Conservation (phyloP, 2,113 vertebrate species). For the Psittacara wagleri region DNA sequence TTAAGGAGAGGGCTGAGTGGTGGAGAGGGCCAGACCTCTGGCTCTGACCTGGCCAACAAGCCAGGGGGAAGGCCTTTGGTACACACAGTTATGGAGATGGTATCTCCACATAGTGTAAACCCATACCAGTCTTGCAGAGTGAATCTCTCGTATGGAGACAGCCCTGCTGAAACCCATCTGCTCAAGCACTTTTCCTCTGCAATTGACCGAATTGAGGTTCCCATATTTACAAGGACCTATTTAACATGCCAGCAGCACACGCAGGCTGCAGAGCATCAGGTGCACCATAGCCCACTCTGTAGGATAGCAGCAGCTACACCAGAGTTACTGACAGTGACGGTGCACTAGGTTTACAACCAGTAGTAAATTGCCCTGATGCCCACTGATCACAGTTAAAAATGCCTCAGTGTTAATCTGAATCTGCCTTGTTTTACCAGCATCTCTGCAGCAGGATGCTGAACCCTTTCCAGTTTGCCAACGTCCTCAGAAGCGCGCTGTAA, state of each 20-base stretch:
- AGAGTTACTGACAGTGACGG: rapidly evolving
- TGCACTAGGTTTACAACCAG: rapidly evolving
- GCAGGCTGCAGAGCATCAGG: not conserved
- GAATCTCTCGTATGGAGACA: not conserved
- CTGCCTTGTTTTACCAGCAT: not conserved
- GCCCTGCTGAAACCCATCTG: not conserved
- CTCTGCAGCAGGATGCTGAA: not conserved
- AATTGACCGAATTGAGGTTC: not conserved
- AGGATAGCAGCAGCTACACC: not conserved
- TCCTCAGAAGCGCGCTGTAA: not conserved
- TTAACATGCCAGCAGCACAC: not conserved
- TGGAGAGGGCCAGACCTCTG: not conserved
- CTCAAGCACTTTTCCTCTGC: not conserved
- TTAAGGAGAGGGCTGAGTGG: not conserved
- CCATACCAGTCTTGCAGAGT: not conserved
- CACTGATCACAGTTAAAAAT: not conserved
- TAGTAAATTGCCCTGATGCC: not conserved
- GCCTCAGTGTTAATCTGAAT: not conserved
- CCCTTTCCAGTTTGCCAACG: conserved; percentile 24
- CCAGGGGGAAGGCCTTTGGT: not conserved
- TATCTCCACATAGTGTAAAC: not conserved
- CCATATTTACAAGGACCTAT: not conserved
- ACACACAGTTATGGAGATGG: not conserved
- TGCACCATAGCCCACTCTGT: rapidly evolving
- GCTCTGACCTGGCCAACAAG: not conserved